Evolutionary conservation across 2,113 vertebrate genomes (phyloP).

Genomic region (Oriolus oriolus): DNA sequence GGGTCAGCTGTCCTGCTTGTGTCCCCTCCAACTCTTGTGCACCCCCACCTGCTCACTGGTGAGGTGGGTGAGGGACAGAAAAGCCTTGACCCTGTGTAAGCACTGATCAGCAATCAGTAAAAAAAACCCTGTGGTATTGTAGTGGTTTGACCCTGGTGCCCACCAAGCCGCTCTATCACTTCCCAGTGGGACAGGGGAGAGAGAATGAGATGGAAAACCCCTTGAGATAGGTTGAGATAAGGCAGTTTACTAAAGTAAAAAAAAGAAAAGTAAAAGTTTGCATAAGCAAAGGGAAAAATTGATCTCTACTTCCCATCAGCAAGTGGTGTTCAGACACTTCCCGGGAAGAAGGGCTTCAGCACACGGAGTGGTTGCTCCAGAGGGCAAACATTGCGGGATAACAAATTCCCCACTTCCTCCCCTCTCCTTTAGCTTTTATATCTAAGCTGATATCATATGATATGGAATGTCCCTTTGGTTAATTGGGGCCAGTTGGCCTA

Average conservation of each 20-base stretch:
- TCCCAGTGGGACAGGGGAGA: background rate
- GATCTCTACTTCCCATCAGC: background rate
- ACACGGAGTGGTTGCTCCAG: rapidly evolving
- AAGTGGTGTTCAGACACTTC: background rate
- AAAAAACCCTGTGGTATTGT: background rate
- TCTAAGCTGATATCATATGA: rapidly evolving
- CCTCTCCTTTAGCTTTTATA: background rate
- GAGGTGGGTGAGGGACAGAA: background rate
- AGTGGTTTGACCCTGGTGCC: background rate
- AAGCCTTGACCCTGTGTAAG: background rate
- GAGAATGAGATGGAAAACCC: background rate
- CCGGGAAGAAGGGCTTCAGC: background rate
- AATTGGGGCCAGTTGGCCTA: background rate
- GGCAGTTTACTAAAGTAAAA: background rate
- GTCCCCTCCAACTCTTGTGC: background rate
- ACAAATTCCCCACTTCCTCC: too few species aligned
- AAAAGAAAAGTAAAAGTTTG: background rate
- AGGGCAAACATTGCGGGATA: background rate
- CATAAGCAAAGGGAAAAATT: background rate
- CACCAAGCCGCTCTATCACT: background rate
- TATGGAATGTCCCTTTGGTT: background rate
- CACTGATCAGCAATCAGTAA: background rate
- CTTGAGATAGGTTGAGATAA: background rate
- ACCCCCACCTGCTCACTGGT: rapidly evolving
- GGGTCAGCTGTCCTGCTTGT: background rate